phyloP scores from a whole-genome alignment of 2,797 vertebrate genomes.

The Phyllotis vaccarum region DNA sequence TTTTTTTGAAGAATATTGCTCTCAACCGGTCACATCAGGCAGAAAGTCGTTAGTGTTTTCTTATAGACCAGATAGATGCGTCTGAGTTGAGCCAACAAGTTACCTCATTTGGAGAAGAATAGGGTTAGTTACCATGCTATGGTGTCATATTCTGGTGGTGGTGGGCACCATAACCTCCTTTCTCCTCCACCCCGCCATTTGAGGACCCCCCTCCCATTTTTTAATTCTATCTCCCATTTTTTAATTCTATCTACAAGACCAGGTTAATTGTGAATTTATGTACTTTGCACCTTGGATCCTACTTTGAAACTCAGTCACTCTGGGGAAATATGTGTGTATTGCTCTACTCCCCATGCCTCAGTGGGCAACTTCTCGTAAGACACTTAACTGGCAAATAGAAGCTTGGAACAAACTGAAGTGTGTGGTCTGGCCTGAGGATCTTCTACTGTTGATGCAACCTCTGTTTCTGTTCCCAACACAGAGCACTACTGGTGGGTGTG shows the following conservation, averaged over 20 bases:
- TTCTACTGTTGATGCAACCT: neutral
- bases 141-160: neutral
- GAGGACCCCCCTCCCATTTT: too few species aligned
- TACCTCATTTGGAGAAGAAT: neutral
- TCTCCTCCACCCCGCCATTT: accelerated
- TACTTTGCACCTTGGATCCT: neutral
- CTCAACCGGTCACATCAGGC: neutral
- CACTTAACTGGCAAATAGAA: neutral
- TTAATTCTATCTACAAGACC: neutral
- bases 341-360: neutral
- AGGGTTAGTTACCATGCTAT: neutral
- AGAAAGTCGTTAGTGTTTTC: neutral
- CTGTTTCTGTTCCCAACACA: neutral
- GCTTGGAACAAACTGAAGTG: neutral
- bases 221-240: neutral
- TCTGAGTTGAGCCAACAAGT: neutral
- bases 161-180: neutral
- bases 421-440: neutral
- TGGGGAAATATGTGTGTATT: neutral
- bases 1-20: neutral
- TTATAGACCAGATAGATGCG: neutral
- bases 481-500: too few species aligned
- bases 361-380: neutral
- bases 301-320: neutral
- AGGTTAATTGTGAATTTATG: neutral